Conservation (phyloP, 2,113 vertebrate species). For the Peromyscus polionotus region DNA sequence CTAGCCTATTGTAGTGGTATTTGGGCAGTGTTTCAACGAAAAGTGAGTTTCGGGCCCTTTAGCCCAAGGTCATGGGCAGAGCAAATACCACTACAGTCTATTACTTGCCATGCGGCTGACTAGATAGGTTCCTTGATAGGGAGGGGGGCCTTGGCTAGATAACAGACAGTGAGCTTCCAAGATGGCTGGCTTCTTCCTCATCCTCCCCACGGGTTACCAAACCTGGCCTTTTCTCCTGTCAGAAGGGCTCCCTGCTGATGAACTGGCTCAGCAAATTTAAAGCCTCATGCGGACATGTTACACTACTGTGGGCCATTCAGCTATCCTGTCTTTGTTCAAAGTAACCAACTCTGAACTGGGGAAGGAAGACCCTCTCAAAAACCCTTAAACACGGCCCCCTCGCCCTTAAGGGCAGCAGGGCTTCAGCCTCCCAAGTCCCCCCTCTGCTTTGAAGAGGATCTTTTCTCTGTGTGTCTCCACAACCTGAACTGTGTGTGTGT, state of each 20-base stretch:
- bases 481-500: neutral
- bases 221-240: neutral
- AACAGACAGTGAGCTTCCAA: neutral
- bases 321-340: neutral
- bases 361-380: neutral
- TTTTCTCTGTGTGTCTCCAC: neutral
- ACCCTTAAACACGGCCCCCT: neutral
- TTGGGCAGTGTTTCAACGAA: no score
- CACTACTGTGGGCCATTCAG: neutral
- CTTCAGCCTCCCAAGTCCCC: neutral
- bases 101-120: neutral
- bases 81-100: no score
- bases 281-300: neutral
- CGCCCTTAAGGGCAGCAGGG: neutral
- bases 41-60: no score
- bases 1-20: neutral
- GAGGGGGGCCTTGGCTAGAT: neutral
- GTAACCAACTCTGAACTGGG: neutral
- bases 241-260: neutral
- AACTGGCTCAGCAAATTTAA: neutral
- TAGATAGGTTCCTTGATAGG: neutral
- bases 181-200: neutral
- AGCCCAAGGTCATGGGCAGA: no score
- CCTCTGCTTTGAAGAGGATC: neutral
- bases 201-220: neutral